Conservation (phyloP, 2,797 vertebrate genomes). For the Poecilia velifera region DNA sequence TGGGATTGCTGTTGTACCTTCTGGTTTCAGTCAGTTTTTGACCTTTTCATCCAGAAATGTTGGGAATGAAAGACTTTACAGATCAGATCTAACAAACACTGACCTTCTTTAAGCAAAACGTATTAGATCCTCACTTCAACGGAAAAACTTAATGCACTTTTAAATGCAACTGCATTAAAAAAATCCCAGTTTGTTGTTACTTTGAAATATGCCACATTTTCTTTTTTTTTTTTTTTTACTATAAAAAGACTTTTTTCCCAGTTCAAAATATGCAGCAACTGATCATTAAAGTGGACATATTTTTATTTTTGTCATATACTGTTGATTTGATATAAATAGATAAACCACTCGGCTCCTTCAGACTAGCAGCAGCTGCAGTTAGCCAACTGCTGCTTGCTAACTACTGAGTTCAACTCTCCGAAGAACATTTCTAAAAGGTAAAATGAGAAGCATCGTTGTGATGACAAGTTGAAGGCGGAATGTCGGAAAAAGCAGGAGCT, state of each 20-base stretch:
- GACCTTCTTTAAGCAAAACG: neutral
- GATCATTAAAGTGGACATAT: neutral
- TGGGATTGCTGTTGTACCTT: neutral
- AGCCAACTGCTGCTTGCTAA: too few relatives aligned
- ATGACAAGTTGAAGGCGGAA: too few relatives aligned
- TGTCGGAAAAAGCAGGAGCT: too few relatives aligned
- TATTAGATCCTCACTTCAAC: neutral
- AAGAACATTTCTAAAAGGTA: too few relatives aligned
- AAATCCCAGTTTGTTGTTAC: neutral
- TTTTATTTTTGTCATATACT: neutral
- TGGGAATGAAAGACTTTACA: neutral
- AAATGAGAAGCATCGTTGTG: too few relatives aligned
- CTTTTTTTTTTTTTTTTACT: too few relatives aligned
- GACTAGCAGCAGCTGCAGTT: too few relatives aligned
- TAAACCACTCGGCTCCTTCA: neutral
- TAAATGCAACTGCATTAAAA: neutral
- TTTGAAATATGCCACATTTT: neutral
- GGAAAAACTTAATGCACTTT: neutral
- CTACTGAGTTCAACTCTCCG: too few relatives aligned
- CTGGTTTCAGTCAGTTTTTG: conserved; percentile 14
- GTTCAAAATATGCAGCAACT: neutral
- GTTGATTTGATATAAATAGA: neutral
- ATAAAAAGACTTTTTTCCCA: neutral
- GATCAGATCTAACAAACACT: conserved; percentile 1
- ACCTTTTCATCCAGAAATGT: conserved; percentile 3